These are phyloP conservation scores for Cremastinae sp. DNA, from an alignment of 2,888 invertebrate species.

Conservation along the genomic window DNA sequence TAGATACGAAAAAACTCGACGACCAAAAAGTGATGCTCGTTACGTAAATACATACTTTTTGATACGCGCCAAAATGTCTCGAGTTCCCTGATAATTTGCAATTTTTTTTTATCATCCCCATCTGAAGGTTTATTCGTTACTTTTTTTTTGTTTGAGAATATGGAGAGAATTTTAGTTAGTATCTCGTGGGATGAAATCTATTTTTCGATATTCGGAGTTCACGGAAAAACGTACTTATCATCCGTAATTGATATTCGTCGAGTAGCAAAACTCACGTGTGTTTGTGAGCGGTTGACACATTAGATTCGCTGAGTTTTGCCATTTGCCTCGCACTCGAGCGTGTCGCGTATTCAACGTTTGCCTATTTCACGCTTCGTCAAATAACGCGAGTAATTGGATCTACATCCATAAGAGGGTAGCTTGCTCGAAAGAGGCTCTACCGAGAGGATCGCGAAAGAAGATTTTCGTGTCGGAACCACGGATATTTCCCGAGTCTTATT, in stretches of 20 bases:
- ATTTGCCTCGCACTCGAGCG: constrained; percentile 34
- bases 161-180: too few species aligned
- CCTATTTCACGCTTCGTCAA: constrained; percentile 56
- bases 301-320: constrained; percentile 43
- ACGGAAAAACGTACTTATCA: background rate
- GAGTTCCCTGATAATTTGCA: too few species aligned
- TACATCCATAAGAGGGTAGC: constrained; percentile 18
- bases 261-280: background rate
- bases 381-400: constrained; percentile 58
- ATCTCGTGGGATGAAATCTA: background rate
- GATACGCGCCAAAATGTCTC: background rate
- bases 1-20: background rate
- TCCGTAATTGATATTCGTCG: constrained; percentile 23
- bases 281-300: constrained; percentile 52
- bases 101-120: too few species aligned
- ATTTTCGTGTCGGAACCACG: constrained; percentile 30
- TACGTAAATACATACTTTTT: background rate
- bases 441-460: background rate
- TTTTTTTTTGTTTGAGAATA: too few species aligned
- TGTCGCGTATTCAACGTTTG: constrained; percentile 45
- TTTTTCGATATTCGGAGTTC: background rate
- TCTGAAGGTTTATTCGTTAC: too few species aligned
- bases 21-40: too few species aligned
- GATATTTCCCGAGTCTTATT: constrained; percentile 38
- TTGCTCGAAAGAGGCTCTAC: too few species aligned